Evolutionary conservation across 2,888 invertebrate species (phyloP), one percentile per base, ranked within the genome.

Genomic region (Heliconius aoede): DNA sequence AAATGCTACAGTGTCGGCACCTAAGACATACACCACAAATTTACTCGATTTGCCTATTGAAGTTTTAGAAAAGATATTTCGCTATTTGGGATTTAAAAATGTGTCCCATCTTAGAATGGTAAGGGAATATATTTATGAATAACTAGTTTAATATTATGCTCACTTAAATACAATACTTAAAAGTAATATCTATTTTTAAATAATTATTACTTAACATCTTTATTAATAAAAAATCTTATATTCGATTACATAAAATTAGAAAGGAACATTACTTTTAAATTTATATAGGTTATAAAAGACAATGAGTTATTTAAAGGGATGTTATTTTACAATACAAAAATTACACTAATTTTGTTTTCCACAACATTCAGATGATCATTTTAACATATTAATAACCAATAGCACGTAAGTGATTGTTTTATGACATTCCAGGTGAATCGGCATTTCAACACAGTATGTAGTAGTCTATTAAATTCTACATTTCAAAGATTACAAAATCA

Each of bases 401-500:
- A 72, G 5, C 60, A 36, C 24, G 21, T 40, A 5, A 21, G 36
- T 60, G 9, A 60, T 24, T 26, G 3, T 32, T 60, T 60, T 68
- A 21, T 65, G 21, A 46, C 21, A 68, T 79, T 79, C 32, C 69
- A 98, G 98, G 97, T 98, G 62, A 98, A 97, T 81, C 96, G 96
- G 77, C 96, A 96, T 84, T 96, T 98, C 93, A 97, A 98, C 89
- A 95, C 95, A 81, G 95, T 97, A 81, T 97, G 98, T 89, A 97
- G 97, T 85, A 95, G 96, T 74, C 95, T 97, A 80, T 92, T 99
- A 79, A 98, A 98, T 91, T 96, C 96, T 61, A 97, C 98, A 72
- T 98, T 99, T 93, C 96, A 97, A 87, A 96, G 96, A 83, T 95
- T 98, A 62, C 98, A 98, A 93, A 97, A 97, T 82, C 97, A 97